Evolutionary conservation across 2,888 invertebrate genomes (phyloP).

Genomic region (Helobdella robusta): DNA sequence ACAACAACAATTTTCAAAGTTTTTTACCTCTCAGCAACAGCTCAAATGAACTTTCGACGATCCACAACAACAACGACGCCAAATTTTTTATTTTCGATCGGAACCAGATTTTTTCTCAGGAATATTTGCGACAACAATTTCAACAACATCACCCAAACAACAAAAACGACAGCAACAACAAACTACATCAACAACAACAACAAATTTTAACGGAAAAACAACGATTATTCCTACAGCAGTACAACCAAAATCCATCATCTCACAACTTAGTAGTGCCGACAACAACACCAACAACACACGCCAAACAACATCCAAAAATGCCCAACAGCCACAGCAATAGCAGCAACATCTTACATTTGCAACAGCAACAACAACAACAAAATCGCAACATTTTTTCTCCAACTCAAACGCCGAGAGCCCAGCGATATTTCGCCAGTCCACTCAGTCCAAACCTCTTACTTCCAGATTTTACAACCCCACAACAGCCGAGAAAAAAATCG

Average conservation of each 20-base stretch:
- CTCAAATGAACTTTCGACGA: no score
- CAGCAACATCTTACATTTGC: no score
- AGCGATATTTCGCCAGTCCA: conserved; percentile 15
- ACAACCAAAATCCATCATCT: background rate
- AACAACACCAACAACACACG: no score
- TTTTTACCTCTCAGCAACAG: no score
- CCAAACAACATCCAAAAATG: no score
- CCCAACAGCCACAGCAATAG: no score
- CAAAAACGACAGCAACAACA: background rate
- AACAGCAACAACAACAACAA: background rate
- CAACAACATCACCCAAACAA: background rate
- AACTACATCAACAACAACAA: conserved; percentile 7
- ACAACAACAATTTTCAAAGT: no score
- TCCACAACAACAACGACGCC: background rate
- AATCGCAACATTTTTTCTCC: background rate
- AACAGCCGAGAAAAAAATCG: background rate
- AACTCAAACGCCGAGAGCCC: conserved; percentile 13
- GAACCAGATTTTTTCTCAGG: background rate
- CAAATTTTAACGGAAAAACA: background rate
- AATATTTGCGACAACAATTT: background rate
- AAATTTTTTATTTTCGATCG: conserved; percentile 15
- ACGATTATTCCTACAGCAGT: background rate
- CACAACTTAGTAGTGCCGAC: no score
- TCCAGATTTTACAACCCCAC: conserved; percentile 16
- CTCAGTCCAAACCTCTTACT: conserved; percentile 21